Base-by-base conservation (phyloP, 2,888 invertebrate genomes). In the Laspeyria flexula region DNA sequence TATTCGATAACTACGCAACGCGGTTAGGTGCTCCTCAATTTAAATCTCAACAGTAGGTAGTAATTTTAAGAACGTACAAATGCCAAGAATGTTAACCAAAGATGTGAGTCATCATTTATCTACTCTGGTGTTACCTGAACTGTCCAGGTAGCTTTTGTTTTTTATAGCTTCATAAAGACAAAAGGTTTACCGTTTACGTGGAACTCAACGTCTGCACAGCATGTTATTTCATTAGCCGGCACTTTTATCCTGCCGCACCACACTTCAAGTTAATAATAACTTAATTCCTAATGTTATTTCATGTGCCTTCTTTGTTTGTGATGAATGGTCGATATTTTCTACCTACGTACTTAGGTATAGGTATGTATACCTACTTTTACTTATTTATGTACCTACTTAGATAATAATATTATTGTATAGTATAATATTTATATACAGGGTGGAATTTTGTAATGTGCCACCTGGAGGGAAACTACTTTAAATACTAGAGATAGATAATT, bases 61-160 rank as follows among this genome's bases (percentile, higher is more conserved):
- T 49, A 43, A 44, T 10, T 33, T 27, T 38, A 41, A 39, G 34
- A 37, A 47, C 27, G 3, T 25, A 25, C 25, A 25, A 48, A 52
- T 51, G 45, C 50, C 47, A 64, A 44, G 53, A 66, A 70, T 56
- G 46, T 55, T 38, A 30, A 43, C 50, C 21, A 29, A 48, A 43
- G 27, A 47, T 18, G 43, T 66, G 66, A 66, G 47, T 70, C 63
- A 66, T 62, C 63, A 48, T 52, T 48, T 50, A 47, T 46, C 62
- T 57, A 50, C 40, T 35, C 11, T 48, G 34, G 43, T 33, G 39
- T 54, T 66, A 70, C 66, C 66, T 66, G 66, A 45, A 38, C 44
- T 45, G 46, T 53, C 30, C 55, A 66, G 63, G 55, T 66, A 66
- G 52, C 43, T 39, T 13, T 33, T 13, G 39, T 43, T 37, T 45